Conservation (phyloP, 2,888 invertebrate genomes). For the Ormia ochracea region DNA sequence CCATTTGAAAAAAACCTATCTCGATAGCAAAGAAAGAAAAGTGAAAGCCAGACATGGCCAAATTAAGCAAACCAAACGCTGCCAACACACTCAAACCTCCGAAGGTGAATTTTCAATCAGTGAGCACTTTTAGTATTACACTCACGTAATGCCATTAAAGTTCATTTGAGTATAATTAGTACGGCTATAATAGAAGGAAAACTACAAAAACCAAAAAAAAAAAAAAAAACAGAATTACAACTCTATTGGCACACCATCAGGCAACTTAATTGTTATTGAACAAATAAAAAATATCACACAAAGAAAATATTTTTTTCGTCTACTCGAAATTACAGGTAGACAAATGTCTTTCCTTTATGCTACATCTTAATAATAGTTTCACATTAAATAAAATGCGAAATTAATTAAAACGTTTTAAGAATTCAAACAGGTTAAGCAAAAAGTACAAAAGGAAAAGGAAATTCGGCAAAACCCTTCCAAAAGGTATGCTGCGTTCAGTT, state of each 20-base stretch:
- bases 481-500: not conserved
- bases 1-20: constrained; percentile 39
- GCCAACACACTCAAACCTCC: not conserved
- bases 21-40: constrained; percentile 65
- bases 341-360: not conserved
- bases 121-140: constrained; percentile 55
- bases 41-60: constrained; percentile 56
- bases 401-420: constrained; percentile 58
- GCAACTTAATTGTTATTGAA: constrained; percentile 4
- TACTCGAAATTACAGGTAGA: not conserved
- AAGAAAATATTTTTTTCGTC: not conserved
- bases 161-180: constrained; percentile 66
- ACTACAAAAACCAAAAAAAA: not conserved
- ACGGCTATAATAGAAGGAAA: constrained; percentile 24
- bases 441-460: not conserved
- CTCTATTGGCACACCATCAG: not conserved
- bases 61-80: not conserved
- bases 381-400: constrained; percentile 56
- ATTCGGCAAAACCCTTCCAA: not conserved
- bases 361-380: constrained; percentile 35
- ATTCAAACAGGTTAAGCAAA: constrained; percentile 29
- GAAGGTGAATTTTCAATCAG: not conserved
- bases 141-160: constrained; percentile 66
- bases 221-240: not conserved
- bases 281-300: constrained; percentile 16